phyloP scores from a whole-genome alignment of 2,113 vertebrate genomes.

The Petrocephalus zakoni region DNA sequence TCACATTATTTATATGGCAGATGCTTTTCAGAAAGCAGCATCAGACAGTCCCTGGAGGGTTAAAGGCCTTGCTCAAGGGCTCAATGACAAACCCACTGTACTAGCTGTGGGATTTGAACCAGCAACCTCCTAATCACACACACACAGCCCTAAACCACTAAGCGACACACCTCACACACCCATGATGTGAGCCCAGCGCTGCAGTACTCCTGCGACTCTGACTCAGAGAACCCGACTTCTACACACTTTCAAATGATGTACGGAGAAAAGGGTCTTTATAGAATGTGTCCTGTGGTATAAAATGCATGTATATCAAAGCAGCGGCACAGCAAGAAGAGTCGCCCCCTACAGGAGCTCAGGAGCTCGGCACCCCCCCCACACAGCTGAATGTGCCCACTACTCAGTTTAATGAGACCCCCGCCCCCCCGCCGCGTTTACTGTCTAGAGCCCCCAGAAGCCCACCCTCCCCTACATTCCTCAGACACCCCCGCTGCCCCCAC shows the following conservation, averaged over 20 bases:
- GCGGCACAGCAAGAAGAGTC: neutral
- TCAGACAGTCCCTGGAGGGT: neutral
- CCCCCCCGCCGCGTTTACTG: neutral
- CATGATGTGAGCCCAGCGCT: neutral
- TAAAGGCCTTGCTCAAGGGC: neutral
- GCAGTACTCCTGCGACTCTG: neutral
- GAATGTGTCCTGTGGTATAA: neutral
- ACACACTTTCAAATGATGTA: neutral
- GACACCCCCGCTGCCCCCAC: neutral
- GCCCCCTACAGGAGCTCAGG: neutral
- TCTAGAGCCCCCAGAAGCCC: neutral
- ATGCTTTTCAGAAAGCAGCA: neutral
- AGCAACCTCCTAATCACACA: neutral
- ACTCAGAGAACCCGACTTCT: neutral
- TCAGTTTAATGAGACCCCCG: neutral
- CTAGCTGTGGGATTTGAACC: neutral
- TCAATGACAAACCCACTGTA: neutral
- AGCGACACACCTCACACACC: neutral
- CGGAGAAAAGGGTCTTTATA: neutral
- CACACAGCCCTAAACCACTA: neutral
- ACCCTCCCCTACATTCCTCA: neutral
- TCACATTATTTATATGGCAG: neutral
- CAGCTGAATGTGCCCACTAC: neutral
- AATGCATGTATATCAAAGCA: neutral
- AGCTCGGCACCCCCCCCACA: neutral